Evolutionary conservation across 2,888 invertebrate genomes (phyloP).

Genomic region (Hyppa rectilinea): DNA sequence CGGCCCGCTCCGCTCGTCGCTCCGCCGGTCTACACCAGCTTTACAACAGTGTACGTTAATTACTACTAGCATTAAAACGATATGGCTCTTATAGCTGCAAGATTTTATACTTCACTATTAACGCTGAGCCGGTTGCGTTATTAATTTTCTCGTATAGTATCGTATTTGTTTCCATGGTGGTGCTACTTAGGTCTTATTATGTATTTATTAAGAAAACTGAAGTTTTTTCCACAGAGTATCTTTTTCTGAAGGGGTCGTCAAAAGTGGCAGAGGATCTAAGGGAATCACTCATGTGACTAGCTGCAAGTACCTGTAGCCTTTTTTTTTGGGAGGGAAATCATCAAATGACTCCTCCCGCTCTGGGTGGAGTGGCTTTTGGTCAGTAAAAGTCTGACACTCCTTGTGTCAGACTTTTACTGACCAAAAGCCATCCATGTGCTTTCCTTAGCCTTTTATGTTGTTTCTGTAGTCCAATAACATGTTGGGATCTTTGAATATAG

Average conservation of each 20-base stretch:
- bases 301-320: background rate
- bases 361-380: too few species aligned
- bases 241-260: background rate
- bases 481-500: background rate
- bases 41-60: slow-evolving; percentile 40
- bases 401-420: too few species aligned
- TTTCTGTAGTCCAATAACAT: background rate
- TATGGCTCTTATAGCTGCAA: slow-evolving; percentile 32
- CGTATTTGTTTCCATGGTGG: slow-evolving; percentile 2
- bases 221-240: background rate
- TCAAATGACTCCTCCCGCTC: too few species aligned
- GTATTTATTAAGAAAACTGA: background rate
- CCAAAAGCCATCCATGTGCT: too few species aligned
- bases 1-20: slow-evolving; percentile 70
- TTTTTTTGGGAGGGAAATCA: too few species aligned
- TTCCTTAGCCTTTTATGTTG: too few species aligned
- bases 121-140: slow-evolving; percentile 21
- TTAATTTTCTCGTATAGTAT: slow-evolving; percentile 16
- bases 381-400: too few species aligned
- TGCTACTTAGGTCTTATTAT: background rate
- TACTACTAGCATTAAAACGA: slow-evolving; percentile 46
- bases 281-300: background rate
- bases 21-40: slow-evolving; percentile 59
- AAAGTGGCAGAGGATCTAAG: background rate
- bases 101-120: slow-evolving; percentile 43